phyloP scores from a whole-genome alignment of 2,113 vertebrate genomes.

The Cavia aperea region DNA sequence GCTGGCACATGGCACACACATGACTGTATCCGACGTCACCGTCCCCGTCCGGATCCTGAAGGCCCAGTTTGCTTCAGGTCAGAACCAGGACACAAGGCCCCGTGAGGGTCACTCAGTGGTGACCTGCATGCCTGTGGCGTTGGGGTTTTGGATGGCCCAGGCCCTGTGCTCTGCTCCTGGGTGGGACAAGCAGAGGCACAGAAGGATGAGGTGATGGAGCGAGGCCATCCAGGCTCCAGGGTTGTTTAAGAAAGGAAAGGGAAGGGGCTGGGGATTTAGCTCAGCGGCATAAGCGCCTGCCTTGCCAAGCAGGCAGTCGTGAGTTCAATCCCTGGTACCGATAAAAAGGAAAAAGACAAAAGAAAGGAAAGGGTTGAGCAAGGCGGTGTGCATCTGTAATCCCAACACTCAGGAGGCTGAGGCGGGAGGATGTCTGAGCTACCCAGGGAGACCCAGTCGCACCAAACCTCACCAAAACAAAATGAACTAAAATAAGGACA shows the following conservation, averaged over 20 bases:
- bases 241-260: background rate
- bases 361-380: background rate
- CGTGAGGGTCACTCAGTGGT: background rate
- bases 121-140: background rate
- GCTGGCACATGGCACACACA: background rate
- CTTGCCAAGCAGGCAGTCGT: no score
- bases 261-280: no score
- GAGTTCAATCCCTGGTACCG: no score
- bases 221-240: background rate
- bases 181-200: background rate
- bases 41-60: background rate
- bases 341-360: no score
- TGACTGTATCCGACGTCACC: background rate
- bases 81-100: background rate
- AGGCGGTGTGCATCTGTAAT: background rate
- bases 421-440: background rate
- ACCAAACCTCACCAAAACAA: background rate
- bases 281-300: no score
- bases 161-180: background rate
- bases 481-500: background rate
- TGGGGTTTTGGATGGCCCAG: background rate
- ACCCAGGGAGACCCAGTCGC: background rate
- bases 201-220: background rate
- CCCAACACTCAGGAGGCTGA: background rate
- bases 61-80: background rate